phyloP scores from a whole-genome alignment of 2,888 invertebrate species.

The Shargacucullia verbasci region DNA sequence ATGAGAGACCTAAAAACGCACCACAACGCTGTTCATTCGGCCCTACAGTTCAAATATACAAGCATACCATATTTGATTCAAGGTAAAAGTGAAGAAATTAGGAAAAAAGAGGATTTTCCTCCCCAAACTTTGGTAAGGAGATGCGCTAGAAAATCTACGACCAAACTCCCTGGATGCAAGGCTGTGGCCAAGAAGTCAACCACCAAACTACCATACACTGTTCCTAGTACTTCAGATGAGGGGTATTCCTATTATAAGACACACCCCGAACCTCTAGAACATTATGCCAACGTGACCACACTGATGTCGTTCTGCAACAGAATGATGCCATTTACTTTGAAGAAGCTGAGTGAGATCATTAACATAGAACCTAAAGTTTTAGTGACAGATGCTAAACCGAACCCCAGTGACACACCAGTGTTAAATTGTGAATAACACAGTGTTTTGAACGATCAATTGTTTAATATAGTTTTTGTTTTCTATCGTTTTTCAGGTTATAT shows the following conservation, averaged over 20 bases:
- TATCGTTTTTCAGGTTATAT: conserved; percentile 9
- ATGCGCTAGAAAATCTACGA: conserved; percentile 74
- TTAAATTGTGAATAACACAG: conserved; percentile 26
- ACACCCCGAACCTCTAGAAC: conserved; percentile 71
- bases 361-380: conserved; percentile 85
- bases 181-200: conserved; percentile 86
- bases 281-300: conserved; percentile 81
- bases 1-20: conserved; percentile 67
- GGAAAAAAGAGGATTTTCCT: no score
- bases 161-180: conserved; percentile 67
- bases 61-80: conserved; percentile 34
- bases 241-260: conserved; percentile 87
- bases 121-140: conserved; percentile 46
- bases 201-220: conserved; percentile 72
- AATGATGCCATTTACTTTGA: conserved; percentile 79
- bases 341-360: conserved; percentile 85
- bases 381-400: conserved; percentile 72
- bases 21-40: conserved; percentile 60
- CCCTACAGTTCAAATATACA: conserved; percentile 56
- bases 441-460: conserved; percentile 39
- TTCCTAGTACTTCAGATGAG: conserved; percentile 34
- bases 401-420: conserved; percentile 30
- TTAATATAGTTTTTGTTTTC: conserved; percentile 16
- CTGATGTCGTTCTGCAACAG: conserved; percentile 87
- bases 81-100: conserved; percentile 40